Conservation (phyloP, 2,113 vertebrate species). For the Falcunculus frontatus region DNA sequence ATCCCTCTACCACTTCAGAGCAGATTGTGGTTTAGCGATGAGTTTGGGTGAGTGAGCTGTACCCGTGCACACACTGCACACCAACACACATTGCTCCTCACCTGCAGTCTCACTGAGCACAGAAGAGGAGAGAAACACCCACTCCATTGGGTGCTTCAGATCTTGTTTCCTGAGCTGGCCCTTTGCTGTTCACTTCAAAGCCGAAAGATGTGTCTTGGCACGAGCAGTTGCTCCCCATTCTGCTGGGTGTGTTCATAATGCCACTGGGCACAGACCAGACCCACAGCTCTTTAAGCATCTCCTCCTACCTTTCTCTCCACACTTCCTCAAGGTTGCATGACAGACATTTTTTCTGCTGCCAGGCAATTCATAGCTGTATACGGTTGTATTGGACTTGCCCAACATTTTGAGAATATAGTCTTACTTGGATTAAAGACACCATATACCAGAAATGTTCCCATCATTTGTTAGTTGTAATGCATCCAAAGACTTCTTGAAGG, state of each 20-base stretch:
- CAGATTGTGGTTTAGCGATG: neutral
- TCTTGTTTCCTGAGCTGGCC: neutral
- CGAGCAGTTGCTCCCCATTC: neutral
- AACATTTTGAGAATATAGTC: neutral
- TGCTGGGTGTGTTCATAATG: neutral
- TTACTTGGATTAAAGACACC: neutral
- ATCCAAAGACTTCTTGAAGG: neutral
- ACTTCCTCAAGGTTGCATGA: neutral
- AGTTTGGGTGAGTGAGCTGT: neutral
- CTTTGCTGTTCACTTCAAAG: neutral
- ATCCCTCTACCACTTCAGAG: constrained; percentile 4
- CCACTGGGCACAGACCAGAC: neutral
- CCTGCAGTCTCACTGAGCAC: neutral
- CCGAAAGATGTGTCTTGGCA: neutral
- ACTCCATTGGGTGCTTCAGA: neutral
- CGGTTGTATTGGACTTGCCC: neutral
- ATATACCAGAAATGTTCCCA: neutral
- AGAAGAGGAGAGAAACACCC: neutral
- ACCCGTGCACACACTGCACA: fast-evolving
- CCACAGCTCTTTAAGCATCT: neutral
- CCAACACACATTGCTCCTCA: neutral
- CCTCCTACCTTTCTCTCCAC: neutral
- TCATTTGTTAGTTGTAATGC: neutral
- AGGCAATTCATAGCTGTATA: neutral
- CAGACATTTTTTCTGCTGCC: neutral